These are phyloP conservation scores for Adoxophyes honmai DNA, from an alignment of 1,140 invertebrate genomes.

Conservation along the genomic window DNA sequence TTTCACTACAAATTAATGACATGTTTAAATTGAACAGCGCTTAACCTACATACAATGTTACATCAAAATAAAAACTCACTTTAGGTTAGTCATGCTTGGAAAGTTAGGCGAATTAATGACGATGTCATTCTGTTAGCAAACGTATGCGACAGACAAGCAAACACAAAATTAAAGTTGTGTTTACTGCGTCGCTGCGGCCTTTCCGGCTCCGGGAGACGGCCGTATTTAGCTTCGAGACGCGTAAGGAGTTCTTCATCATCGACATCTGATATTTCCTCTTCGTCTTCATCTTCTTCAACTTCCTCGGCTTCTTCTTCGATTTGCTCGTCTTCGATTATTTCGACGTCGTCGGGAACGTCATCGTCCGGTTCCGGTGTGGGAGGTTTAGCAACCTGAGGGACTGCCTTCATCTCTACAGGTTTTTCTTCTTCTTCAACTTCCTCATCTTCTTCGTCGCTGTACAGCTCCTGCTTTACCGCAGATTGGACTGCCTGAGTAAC, in stretches of 20 bases:
- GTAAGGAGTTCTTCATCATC: conserved; percentile 82
- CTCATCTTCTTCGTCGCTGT: conserved; percentile 56
- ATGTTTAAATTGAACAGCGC: too few species aligned
- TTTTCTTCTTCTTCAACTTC: conserved; percentile 51
- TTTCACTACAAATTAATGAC: conserved; percentile 2
- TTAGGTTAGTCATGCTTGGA: conserved; percentile 56
- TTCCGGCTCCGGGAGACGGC: conserved; percentile 78
- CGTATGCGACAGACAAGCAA: conserved; percentile 25
- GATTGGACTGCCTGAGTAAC: background rate
- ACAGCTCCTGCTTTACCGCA: conserved; percentile 48
- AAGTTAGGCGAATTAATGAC: conserved; percentile 46
- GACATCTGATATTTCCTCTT: conserved; percentile 80
- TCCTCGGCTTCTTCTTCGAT: conserved; percentile 67
- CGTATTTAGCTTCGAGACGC: conserved; percentile 84
- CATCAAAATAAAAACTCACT: conserved; percentile 40
- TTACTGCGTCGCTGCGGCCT: conserved; percentile 76
- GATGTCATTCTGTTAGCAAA: conserved; percentile 39
- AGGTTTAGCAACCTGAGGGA: conserved; percentile 18
- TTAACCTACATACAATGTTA: too few species aligned
- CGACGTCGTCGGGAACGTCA: conserved; percentile 71
- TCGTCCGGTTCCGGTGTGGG: conserved; percentile 42
- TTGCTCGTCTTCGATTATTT: conserved; percentile 72
- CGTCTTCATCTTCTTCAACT: conserved; percentile 73
- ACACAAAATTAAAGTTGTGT: conserved; percentile 45
- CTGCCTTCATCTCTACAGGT: conserved; percentile 17